Evolutionary conservation across 1,140 invertebrate species (phyloP), one percentile per base, ranked within the genome.

Genomic region (Diachasma alloeum): DNA sequence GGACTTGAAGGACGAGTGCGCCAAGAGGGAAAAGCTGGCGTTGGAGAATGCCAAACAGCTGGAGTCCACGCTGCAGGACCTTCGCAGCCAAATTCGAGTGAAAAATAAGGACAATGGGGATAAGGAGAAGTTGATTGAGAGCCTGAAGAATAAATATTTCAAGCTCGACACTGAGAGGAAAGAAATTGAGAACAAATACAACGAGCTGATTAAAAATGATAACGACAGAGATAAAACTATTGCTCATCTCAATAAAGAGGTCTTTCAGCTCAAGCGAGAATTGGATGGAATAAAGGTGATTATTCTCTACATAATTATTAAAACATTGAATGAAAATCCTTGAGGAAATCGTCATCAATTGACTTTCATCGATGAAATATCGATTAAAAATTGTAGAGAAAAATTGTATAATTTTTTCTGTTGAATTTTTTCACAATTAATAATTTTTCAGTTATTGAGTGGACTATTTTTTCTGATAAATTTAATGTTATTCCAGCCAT

Each of bases 141-240:
- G 85, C 31, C 76, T 90, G n/a, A 89, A 90, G 59, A 86, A 31
- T 15, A 88, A 89, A 44, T 87, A 85, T 72, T 56, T 85, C 15
- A 75, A 83, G 31, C 4, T 86, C 17, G 77, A 86, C 4, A 84
- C 77, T 0, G 84, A 88, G 6, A 89, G 88, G 53, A 78, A 19
- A 3, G 76, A 59, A 1, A 19, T 89, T 3, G 83, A 87, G 15
- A 70, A 85, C 4, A 87, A 86, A 74, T 89, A 88, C 44, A 83
- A 84, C 6, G 83, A 85, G 0, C 24, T 88, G 4, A 6, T 85
- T 0, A 84, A 83, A 36, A 78, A 13, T 5, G 83, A 46, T 36
- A 82, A 74, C 0, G 76, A 84, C 39, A 80, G 75, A 0, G 80
- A 82, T 17, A 86, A 83, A 36, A 82, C 71, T 0, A 79, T 87